phyloP scores from a whole-genome alignment of 2,888 invertebrate species.

The Amblyteles armatorius region DNA sequence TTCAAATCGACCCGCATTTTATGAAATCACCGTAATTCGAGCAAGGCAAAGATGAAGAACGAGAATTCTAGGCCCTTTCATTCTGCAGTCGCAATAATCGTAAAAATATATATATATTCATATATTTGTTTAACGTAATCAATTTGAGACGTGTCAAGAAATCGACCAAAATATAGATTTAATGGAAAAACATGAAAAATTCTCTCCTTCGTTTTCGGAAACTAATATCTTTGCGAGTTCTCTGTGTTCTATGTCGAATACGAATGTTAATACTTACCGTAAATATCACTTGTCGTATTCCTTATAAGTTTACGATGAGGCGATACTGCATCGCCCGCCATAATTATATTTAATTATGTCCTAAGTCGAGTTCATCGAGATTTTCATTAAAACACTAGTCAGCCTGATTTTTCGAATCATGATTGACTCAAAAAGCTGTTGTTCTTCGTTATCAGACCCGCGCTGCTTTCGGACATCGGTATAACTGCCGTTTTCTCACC shows the following conservation, averaged over 20 bases:
- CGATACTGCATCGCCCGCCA: slow-evolving; percentile 46
- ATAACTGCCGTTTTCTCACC: slow-evolving; percentile 84
- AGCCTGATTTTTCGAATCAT: slow-evolving; percentile 70
- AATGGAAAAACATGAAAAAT: background rate
- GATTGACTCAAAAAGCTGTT: slow-evolving; percentile 82
- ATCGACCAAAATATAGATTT: background rate
- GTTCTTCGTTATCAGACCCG: slow-evolving; percentile 83
- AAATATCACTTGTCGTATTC: slow-evolving; percentile 66
- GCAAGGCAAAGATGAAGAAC: background rate
- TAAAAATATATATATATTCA: slow-evolving; percentile 1
- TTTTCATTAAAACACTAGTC: slow-evolving; percentile 17
- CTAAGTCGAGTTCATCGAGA: slow-evolving; percentile 55
- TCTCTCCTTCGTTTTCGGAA: slow-evolving; percentile 4
- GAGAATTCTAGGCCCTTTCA: slow-evolving; percentile 15
- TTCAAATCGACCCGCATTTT: background rate
- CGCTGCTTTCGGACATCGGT: slow-evolving; percentile 86
- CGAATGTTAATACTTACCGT: slow-evolving; percentile 63
- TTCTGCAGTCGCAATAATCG: background rate
- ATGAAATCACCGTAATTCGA: background rate
- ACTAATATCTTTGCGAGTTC: slow-evolving; percentile 35
- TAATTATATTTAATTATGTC: slow-evolving; percentile 48
- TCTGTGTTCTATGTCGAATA: slow-evolving; percentile 40
- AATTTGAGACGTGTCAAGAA: background rate
- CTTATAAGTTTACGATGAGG: slow-evolving; percentile 37
- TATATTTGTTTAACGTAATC: background rate